These are phyloP conservation scores for Watsonalla cultraria DNA, from an alignment of 2,888 invertebrate species.

Conservation along the genomic window DNA sequence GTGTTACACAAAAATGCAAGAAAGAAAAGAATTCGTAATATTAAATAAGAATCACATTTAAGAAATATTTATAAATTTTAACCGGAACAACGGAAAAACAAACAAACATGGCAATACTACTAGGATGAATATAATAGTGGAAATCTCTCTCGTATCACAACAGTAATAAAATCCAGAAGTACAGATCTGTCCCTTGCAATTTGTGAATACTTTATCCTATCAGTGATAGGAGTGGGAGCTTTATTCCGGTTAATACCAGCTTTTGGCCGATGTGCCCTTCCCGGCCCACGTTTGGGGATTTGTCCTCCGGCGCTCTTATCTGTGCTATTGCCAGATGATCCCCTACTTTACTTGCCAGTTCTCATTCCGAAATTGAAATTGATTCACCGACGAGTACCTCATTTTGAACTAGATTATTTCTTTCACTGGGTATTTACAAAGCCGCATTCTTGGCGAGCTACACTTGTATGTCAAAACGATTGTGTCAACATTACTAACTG, in stretches of 20 bases:
- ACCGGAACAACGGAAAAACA: too few relatives aligned
- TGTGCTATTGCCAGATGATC: slow-evolving; percentile 35
- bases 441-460: slow-evolving; percentile 4
- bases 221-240: slow-evolving; percentile 37
- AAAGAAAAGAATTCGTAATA: too few relatives aligned
- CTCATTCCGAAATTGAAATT: slow-evolving; percentile 45
- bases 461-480: too few relatives aligned
- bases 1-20: background rate
- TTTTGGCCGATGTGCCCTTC: slow-evolving; percentile 33
- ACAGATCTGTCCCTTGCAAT: slow-evolving; percentile 30
- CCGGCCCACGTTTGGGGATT: slow-evolving; percentile 35
- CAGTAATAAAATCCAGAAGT: slow-evolving; percentile 35
- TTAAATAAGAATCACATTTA: too few relatives aligned
- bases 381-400: slow-evolving; percentile 38
- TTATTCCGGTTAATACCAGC: slow-evolving; percentile 51
- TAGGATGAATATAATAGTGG: background rate
- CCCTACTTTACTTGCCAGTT: slow-evolving; percentile 31
- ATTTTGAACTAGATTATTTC: slow-evolving; percentile 46
- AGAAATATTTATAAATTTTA: too few relatives aligned
- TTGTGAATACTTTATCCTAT: slow-evolving; percentile 39
- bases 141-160: slow-evolving; percentile 11
- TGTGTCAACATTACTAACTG: too few relatives aligned
- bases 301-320: slow-evolving; percentile 38
- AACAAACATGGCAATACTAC: too few relatives aligned
- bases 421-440: too few relatives aligned